Evolutionary conservation across 2,797 vertebrate species (phyloP).

Genomic region (Syndactyla subalaris): DNA sequence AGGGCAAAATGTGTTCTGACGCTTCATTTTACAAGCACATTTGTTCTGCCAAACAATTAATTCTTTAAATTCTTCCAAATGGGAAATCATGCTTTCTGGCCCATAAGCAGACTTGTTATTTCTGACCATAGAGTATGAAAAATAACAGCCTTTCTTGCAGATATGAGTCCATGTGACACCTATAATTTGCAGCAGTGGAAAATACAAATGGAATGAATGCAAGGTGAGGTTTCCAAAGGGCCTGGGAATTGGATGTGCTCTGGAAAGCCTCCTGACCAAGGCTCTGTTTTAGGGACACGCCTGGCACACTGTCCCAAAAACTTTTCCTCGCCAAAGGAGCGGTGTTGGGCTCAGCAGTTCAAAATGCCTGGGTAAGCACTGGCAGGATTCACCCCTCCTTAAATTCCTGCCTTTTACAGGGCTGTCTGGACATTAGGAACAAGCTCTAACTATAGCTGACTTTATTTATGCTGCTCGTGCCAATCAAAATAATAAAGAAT

Average conservation of each 20-base stretch:
- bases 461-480: not conserved
- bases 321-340: not conserved
- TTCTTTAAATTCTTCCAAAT: conserved; percentile 65
- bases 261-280: not conserved
- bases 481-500: conserved; percentile 16
- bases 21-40: conserved; percentile 42
- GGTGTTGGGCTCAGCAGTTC: not conserved
- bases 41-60: conserved; percentile 70
- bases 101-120: not conserved
- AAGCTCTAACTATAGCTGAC: conserved; percentile 8
- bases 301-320: not conserved
- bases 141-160: conserved; percentile 1
- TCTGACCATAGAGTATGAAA: not conserved
- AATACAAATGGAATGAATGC: not conserved
- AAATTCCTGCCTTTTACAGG: not conserved
- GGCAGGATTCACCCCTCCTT: not conserved
- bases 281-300: not conserved
- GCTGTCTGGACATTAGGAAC: conserved; percentile 40
- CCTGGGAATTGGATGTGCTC: not conserved
- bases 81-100: conserved; percentile 37
- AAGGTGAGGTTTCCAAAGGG: conserved; percentile 50
- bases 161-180: not conserved
- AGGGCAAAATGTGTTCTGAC: conserved; percentile 47
- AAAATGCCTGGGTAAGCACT: not conserved
- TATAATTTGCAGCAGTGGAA: not conserved